Base-by-base conservation (phyloP, 2,888 invertebrate species). In the Drosophila falleni region DNA sequence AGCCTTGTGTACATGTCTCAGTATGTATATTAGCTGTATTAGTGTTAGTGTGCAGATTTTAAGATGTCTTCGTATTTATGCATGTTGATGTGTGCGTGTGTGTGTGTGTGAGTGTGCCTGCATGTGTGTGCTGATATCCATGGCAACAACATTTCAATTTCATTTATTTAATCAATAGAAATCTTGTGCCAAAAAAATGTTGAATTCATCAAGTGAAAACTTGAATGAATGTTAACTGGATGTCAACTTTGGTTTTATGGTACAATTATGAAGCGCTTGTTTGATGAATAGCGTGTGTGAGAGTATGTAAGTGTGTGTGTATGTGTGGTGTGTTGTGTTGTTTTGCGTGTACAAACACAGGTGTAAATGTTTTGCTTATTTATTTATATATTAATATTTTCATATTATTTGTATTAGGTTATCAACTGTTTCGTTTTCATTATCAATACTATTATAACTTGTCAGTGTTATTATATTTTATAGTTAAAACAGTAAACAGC, bases 401-500 rank as follows among this genome's bases (percentile, higher is more conserved):
- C 70, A 81, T 80, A 74, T 78, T 53, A 65, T 74, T 85, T 65
- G n/a, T 70, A 64, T 70, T 67, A 56, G 66, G 75, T 89, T 81
- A 81, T 89, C 69, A 81, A 78, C 79, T 78, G 70, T 67, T 83
- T 86, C 67, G 80, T 62, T 60, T 72, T 64, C 16, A 55, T 85
- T 87, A 84, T 85, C 54, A 54, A 82, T 89, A 78, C 79, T 77
- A 66, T 80, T 77, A 73, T 79, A 80, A 76, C 76, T 77, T 88
- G 63, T 88, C 69, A 87, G 82, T 89, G 80, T 82, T 80, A 88
- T 86, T 76, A 39, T 53, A 53, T 39, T 44, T 85, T 74, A 78
- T 82, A 64, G 74, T 83, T 76, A 87, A 87, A 80, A 72, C 71
- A 76, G 42, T 76, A 79, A 70, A 76, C 76, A 70, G 70, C 75